phyloP scores from a whole-genome alignment of 1,140 invertebrate species.

The Akabosia matsudoensis region DNA sequence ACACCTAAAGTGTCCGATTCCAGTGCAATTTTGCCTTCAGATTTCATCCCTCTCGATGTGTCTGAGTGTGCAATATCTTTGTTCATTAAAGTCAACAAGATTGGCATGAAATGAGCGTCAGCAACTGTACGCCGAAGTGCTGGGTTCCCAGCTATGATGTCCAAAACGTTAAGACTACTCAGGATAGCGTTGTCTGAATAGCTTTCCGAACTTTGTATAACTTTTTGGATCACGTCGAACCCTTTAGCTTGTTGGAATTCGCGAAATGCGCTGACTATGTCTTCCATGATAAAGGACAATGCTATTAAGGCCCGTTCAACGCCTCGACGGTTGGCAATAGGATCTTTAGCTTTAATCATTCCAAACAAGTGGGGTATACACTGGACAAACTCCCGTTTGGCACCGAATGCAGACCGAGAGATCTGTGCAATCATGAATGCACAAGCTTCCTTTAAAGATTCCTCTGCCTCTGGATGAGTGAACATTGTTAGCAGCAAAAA shows the following conservation, averaged over 20 bases:
- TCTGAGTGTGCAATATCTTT: too few relatives aligned
- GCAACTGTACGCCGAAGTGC: background rate
- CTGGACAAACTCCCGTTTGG: conserved; percentile 26
- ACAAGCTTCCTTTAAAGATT: conserved; percentile 28
- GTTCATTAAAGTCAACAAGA: conserved; percentile 2
- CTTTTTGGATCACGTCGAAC: conserved; percentile 19
- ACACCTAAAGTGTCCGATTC: too few relatives aligned
- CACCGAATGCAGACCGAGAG: background rate
- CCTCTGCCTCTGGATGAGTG: conserved; percentile 20
- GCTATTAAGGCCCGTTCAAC: background rate
- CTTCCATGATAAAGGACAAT: conserved; percentile 6
- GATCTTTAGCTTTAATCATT: background rate
- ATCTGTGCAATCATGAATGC: conserved; percentile 26
- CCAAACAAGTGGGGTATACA: background rate
- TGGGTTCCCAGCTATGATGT: conserved; percentile 4
- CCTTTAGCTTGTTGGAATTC: background rate
- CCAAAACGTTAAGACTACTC: conserved; percentile 31
- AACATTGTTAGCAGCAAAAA: conserved; percentile 24
- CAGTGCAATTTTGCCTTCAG: background rate
- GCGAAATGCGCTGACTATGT: background rate
- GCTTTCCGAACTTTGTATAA: conserved; percentile 8
- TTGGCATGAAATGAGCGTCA: conserved; percentile 16
- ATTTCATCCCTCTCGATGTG: background rate
- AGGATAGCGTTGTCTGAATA: conserved; percentile 34
- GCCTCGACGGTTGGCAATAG: background rate